A percentile compares a stretch with the other conserved stretches of the same genome.
Conservation (phyloP, 2,888 invertebrate genomes). For the Acronicta aceris region DNA sequence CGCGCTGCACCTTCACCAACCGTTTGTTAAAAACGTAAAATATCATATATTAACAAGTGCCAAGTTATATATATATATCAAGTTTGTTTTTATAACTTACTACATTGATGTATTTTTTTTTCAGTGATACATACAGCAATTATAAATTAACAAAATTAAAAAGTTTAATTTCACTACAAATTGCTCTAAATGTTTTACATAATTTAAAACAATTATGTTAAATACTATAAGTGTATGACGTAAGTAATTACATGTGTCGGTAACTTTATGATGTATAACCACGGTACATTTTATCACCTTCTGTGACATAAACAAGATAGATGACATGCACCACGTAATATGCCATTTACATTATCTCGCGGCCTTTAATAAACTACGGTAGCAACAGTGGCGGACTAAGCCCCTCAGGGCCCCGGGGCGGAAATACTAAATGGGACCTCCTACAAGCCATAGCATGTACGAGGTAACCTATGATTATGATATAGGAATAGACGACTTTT, state of each 20-base stretch:
- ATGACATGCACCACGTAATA: slow-evolving; percentile 28
- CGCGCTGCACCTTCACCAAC: slow-evolving; percentile 47
- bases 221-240: background rate
- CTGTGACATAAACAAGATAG: slow-evolving; percentile 41
- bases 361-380: slow-evolving; percentile 4
- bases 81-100: background rate
- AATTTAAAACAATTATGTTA: background rate
- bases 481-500: no score
- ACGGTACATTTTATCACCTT: slow-evolving; percentile 21
- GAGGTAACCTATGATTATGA: no score
- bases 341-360: slow-evolving; percentile 38
- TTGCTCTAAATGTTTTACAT: background rate
- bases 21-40: background rate
- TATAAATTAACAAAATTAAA: background rate
- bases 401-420: no score
- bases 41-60: background rate
- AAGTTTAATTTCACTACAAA: background rate
- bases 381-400: no score
- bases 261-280: slow-evolving; percentile 13
- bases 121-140: background rate
- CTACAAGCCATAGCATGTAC: no score
- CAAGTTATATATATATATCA: no score
- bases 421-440: no score
- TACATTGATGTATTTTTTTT: background rate
- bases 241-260: slow-evolving; percentile 2